Percentiles rank a stretch among this genome's conserved stretches.
phyloP scores from a whole-genome alignment of 2,113 vertebrate genomes.

The Dinomys branickii region DNA sequence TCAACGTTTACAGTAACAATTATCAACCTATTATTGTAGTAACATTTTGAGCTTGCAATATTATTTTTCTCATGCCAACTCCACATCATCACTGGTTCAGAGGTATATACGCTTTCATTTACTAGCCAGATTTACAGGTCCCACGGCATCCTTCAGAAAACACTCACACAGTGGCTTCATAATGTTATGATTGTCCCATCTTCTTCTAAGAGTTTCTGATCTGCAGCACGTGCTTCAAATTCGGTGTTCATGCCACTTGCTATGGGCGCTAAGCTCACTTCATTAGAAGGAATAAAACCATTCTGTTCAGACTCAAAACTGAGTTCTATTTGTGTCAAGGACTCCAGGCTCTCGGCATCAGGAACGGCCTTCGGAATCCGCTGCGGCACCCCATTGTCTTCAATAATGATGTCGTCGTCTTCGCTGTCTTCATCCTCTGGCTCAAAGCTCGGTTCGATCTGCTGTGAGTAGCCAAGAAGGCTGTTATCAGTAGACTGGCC shows the following conservation, averaged over 20 bases:
- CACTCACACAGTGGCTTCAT: slow-evolving; percentile 78
- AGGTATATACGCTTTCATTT: slow-evolving; percentile 75
- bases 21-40: slow-evolving; percentile 61
- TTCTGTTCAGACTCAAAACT: slow-evolving; percentile 90
- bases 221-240: slow-evolving; percentile 80
- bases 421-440: slow-evolving; percentile 94
- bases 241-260: slow-evolving; percentile 80
- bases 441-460: slow-evolving; percentile 89
- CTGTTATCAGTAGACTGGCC: slow-evolving; percentile 96
- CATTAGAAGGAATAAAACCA: slow-evolving; percentile 87
- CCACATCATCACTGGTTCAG: slow-evolving; percentile 74
- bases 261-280: slow-evolving; percentile 82
- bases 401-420: slow-evolving; percentile 95
- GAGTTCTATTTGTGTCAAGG: slow-evolving; percentile 90
- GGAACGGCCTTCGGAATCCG: slow-evolving; percentile 85
- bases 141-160: slow-evolving; percentile 60
- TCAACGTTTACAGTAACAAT: slow-evolving; percentile 55
- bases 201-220: slow-evolving; percentile 91
- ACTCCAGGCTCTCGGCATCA: slow-evolving; percentile 87
- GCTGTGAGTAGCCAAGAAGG: slow-evolving; percentile 86
- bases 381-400: slow-evolving; percentile 87
- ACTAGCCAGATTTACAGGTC: slow-evolving; percentile 65
- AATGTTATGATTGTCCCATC: slow-evolving; percentile 98
- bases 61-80: slow-evolving; percentile 52
- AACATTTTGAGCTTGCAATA: slow-evolving; percentile 53